Base-by-base conservation (phyloP, 2,113 vertebrate species). In the Gallinago media region DNA sequence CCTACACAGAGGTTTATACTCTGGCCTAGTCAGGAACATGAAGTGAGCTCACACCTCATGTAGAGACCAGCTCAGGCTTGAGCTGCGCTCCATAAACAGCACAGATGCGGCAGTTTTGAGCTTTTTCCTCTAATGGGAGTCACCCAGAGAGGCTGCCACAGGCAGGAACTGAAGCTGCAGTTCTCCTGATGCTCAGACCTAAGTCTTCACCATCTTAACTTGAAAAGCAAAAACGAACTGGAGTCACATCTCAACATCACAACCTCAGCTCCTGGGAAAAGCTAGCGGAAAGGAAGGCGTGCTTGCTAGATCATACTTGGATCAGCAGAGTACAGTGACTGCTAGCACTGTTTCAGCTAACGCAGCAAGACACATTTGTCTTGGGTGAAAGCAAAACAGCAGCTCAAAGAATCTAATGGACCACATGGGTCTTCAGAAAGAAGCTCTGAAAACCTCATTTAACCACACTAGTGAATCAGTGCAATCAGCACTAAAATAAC, bases 1-100 rank as follows among this genome's bases (percentile, higher is more conserved):
- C 91, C 94, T 74, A 92, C 95, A 63, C 85, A 50, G 50, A 91
- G 32, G 15, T 54, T 91, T 85, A 80, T 26, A 44, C 22, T 76
- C 85, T 58, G 40, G 63, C 55, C 78, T 67, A 62, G 50, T 77
- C 79, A 91, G 67, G 82, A 91, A 47, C 59, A 67, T 2, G 0
- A 52, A 84, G 47, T 78, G 86, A 95, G 66, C 68, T 92, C 84
- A 82, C 73, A 77, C 32, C 75, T 93, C 71, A 1, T 4, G 44
- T 42, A 50, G 29, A 44, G 65, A 68, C 50, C 84, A 59, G 84
- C 81, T 87, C 65, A 63, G 66, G 72, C 85, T 56, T 76, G 54
- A 92, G 85, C 34, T 81, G 38, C 4, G 11, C 44, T 31, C 59
- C 40, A 8, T 0, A 0, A 88, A 31, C 58, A 65, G 58, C 59